A percentile compares a stretch with the other conserved stretches of the same genome.
Conservation (phyloP, 2,888 invertebrate species). For the Papilio protenor region DNA sequence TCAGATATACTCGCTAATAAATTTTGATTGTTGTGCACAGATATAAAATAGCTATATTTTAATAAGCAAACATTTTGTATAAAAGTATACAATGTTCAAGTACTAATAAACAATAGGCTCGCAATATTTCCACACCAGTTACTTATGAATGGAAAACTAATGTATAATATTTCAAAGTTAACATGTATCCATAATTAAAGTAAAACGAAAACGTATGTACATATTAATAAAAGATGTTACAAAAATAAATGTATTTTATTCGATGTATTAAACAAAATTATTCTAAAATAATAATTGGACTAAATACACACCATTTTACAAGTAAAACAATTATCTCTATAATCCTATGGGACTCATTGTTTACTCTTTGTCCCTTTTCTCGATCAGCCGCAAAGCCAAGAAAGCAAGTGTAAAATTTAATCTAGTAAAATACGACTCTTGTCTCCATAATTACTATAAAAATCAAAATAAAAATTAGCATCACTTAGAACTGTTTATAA, state of each 20-base stretch:
- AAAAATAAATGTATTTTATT: constrained; percentile 2
- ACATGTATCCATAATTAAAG: constrained; percentile 17
- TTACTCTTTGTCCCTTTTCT: neutral
- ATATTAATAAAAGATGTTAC: constrained; percentile 34
- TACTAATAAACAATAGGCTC: constrained; percentile 16
- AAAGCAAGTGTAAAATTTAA: no score
- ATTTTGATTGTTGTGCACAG: constrained; percentile 23
- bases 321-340: no score
- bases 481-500: no score
- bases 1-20: neutral
- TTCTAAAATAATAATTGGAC: neutral
- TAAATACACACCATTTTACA: neutral
- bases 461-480: no score
- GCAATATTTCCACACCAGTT: constrained; percentile 30
- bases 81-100: constrained; percentile 15
- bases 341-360: neutral
- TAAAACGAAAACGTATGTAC: constrained; percentile 18
- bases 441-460: no score
- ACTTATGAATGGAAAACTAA: constrained; percentile 16
- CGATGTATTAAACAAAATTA: no score
- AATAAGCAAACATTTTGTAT: constrained; percentile 27
- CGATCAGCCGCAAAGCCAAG: neutral
- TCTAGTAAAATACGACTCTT: no score
- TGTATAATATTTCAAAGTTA: constrained; percentile 26
- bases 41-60: constrained; percentile 21